Conservation (phyloP, 2,797 vertebrate species). For the Clarias platycephalus region DNA sequence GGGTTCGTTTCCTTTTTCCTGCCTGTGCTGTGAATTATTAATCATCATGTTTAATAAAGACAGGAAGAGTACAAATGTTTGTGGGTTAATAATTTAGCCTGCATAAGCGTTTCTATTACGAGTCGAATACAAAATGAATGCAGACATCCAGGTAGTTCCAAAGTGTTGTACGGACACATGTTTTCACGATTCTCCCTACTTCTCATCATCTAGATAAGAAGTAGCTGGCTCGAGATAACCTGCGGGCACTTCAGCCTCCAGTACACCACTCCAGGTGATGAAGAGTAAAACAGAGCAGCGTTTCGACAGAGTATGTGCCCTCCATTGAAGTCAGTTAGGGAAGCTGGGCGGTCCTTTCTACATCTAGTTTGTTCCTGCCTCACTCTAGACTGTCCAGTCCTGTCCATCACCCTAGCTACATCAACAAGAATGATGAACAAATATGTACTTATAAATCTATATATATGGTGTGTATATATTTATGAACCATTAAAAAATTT, state of each 20-base stretch:
- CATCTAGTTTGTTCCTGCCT: constrained; percentile 57
- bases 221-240: constrained; percentile 59
- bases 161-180: not conserved
- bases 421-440: constrained; percentile 83
- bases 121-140: not conserved
- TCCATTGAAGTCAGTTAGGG: constrained; percentile 73
- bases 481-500: constrained; percentile 61
- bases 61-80: constrained; percentile 13
- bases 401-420: constrained; percentile 64
- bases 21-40: not conserved
- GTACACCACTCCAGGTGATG: constrained; percentile 62
- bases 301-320: constrained; percentile 64
- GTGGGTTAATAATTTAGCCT: not conserved
- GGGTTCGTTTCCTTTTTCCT: constrained; percentile 5
- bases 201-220: constrained; percentile 70
- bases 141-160: not conserved
- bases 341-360: constrained; percentile 68
- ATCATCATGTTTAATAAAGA: not conserved
- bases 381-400: constrained; percentile 39
- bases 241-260: constrained; percentile 33
- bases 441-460: constrained; percentile 87
- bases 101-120: not conserved
- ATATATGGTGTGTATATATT: constrained; percentile 81
- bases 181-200: not conserved
- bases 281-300: constrained; percentile 55